Evolutionary conservation across 2,113 vertebrate genomes (phyloP), one percentile per base, ranked within the genome.

Genomic region (Ctenomys sociabilis): DNA sequence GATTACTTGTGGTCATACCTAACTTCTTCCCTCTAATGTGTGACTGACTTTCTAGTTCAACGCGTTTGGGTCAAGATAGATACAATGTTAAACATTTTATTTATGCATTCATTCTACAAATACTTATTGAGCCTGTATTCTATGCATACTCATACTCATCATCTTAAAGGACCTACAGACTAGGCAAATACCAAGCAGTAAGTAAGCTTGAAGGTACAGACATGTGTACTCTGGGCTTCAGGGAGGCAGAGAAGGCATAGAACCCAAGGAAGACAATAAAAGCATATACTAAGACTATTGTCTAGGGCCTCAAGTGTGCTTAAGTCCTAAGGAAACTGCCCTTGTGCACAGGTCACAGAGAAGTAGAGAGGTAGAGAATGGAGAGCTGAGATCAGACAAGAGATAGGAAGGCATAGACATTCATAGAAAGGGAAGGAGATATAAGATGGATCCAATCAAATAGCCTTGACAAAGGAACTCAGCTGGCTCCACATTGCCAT

Each of bases 211-310:
- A 37, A 4, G 0, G 7, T 37, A 43, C 13, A 80, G 28, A 37
- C 35, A 37, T 2, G 35, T 21, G 35, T 12, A 32, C 66, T 1
- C 0, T 61, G 61, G 30, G 70, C 54, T 40, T 80, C 0, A 3
- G 13, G 11, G 68, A 40, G 8, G 28, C 19, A 2, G 49, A 70
- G 19, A 63, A 37, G 73, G 49, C 63, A 66, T 17, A 6, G 9
- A 57, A 66, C 0, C 59, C 14, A 54, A 49, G 16, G 45, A 61
- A 84, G 21, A 17, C 54, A 0, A 8, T 19, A 54, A 9, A 57
- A 21, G 0, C 2, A n/a, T 4, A 43, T 19, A 54, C 24, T 43
- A 9, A 70, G 43, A 40, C 5, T 16, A n/a, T 0, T 24, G 8
- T 24, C 59, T 43, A 59, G 66, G 90, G 40, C 40, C 12, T 8